Conservation (phyloP, 53 echinoderm and acorn worm species). For the Stichopus horrens region DNA sequence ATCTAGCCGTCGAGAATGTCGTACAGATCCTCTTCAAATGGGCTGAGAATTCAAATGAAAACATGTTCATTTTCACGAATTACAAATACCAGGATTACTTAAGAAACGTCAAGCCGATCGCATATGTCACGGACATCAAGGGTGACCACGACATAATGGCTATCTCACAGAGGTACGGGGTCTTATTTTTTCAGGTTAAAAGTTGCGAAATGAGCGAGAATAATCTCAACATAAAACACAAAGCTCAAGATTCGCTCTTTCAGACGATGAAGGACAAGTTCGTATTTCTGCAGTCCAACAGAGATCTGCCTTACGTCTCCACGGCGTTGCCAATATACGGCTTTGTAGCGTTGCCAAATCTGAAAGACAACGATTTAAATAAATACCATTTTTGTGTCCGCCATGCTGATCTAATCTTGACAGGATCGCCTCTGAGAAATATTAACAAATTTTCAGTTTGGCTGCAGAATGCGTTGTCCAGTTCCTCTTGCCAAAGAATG, state of each 20-base stretch:
- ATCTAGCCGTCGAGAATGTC: constrained; percentile 21
- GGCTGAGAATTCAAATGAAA: constrained; percentile 15
- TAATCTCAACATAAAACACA: constrained; percentile 4
- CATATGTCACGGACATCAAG: neutral
- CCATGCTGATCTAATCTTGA: neutral
- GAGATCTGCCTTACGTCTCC: constrained; percentile 30
- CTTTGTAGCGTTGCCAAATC: constrained; percentile 2
- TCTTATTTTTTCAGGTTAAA: constrained; percentile 42
- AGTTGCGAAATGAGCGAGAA: constrained; percentile 24
- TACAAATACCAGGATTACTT: constrained; percentile 36
- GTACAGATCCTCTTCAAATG: constrained; percentile 20
- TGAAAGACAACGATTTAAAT: neutral
- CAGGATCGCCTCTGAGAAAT: neutral
- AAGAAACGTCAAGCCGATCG: neutral
- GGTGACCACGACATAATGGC: constrained; percentile 46
- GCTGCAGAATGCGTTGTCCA: neutral
- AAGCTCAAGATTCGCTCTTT: constrained; percentile 8
- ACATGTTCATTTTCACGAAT: constrained; percentile 38
- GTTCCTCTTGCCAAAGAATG: neutral
- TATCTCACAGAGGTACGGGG: constrained; percentile 17
- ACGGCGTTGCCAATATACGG: constrained; percentile 21
- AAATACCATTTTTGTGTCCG: neutral
- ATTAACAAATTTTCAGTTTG: neutral
- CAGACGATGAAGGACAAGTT: constrained; percentile 44
- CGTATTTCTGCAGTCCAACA: constrained; percentile 41